Base-by-base conservation (phyloP, 1,140 invertebrate species). In the Papilio glaucus region DNA sequence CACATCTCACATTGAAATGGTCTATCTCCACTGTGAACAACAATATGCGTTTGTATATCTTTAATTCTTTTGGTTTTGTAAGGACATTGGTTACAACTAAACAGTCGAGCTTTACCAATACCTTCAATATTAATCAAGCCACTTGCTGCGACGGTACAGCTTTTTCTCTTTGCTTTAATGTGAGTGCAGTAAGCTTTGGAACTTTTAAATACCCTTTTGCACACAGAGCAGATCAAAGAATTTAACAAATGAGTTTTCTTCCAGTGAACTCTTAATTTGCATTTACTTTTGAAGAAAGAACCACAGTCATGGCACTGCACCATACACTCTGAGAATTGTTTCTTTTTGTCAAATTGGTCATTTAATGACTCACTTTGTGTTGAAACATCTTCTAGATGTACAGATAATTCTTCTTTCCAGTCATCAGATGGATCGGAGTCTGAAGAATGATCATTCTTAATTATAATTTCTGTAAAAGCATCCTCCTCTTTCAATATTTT, bases 211-310 rank as follows among this genome's bases (percentile, higher is more conserved):
- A 60, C 63, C 39, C 85, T 72, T 72, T 89, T 91, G 72, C 89
- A 92, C 4, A 53, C 62, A 6, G 72, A 24, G 70, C 90, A 92
- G 6, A 87, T 72, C 18, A 89, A 75, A 13, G 77, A 68, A 18
- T 76, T 42, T 2, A 73, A 69, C 74, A 85, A 71, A 57, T 92
- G 90, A 0, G 79, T 75, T 63, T 82, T 86, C 45, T 86, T 91
- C 89, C 89, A 92, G 68, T 91, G 90, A 2, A 92, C 89, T 76
- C 81, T 61, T 33, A 91, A 38, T 77, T 92, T 92, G 65, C 89
- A 92, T 77, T 90, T 90, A 49, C 84, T 89, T 80, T 84, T 87
- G 39, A 92, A 92, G 6, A 77, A 71, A 12, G 72, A 74, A 3
- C 84, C 84, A 74, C 89, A 92, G 29, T 92, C 90, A 38, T 91